Conservation (phyloP, 2,113 vertebrate species). For the Chloropsis cyanopogon region DNA sequence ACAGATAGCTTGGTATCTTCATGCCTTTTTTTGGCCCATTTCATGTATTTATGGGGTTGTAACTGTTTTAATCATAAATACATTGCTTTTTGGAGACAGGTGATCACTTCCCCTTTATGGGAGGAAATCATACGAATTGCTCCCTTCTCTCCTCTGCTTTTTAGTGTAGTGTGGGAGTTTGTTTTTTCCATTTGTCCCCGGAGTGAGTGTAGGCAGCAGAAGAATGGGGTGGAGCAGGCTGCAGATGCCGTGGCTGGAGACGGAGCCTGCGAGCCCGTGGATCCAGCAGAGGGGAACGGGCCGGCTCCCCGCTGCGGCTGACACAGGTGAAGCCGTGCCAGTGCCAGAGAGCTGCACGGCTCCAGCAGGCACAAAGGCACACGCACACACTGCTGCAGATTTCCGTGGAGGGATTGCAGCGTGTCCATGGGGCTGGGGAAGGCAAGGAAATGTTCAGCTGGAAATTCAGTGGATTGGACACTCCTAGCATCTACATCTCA, state of each 20-base stretch:
- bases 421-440: accelerated
- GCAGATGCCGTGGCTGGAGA: conserved; percentile 12
- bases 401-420: background rate
- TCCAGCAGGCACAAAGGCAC: background rate
- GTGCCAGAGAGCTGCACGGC: background rate
- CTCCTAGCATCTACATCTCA: background rate
- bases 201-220: conserved; percentile 24
- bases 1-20: background rate
- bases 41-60: background rate
- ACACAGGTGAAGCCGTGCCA: background rate
- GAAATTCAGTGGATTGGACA: background rate
- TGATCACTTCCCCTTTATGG: background rate
- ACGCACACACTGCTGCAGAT: background rate
- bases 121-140: background rate
- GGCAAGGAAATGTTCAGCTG: background rate
- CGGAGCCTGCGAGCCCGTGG: background rate
- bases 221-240: conserved; percentile 49
- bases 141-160: background rate
- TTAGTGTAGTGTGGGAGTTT: background rate
- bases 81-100: background rate
- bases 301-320: background rate
- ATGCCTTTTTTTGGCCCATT: background rate
- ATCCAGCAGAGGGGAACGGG: background rate
- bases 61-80: background rate
- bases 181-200: conserved; percentile 47